Conservation (phyloP, 2,888 invertebrate genomes). For the Coelinius sp. region DNA sequence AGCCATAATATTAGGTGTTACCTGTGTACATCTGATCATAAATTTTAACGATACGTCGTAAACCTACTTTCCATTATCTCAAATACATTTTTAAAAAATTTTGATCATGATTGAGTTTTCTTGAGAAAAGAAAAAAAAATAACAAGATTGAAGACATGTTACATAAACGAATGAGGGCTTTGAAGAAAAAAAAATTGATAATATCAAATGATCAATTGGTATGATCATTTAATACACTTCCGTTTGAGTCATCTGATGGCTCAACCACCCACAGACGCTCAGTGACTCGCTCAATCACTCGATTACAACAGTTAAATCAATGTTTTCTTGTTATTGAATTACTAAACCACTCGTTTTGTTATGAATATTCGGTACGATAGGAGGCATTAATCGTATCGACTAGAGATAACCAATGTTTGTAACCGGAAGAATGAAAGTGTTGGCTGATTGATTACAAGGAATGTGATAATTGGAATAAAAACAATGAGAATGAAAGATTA, state of each 20-base stretch:
- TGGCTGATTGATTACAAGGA: slow-evolving; percentile 42
- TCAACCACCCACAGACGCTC: not conserved
- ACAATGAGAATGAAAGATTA: slow-evolving; percentile 14
- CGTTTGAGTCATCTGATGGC: not conserved
- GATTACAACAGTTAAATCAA: slow-evolving; percentile 20
- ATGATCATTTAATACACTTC: not conserved
- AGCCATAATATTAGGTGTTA: slow-evolving; percentile 5
- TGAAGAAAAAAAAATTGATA: slow-evolving; percentile 1
- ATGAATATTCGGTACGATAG: not conserved
- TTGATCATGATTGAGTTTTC: slow-evolving; percentile 13
- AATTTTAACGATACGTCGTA: slow-evolving; percentile 37
- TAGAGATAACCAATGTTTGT: slow-evolving; percentile 1
- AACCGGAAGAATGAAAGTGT: slow-evolving; percentile 42
- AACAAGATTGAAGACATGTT: slow-evolving; percentile 5
- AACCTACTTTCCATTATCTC: slow-evolving; percentile 39
- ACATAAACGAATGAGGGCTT: not conserved
- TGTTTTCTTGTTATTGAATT: slow-evolving; percentile 22
- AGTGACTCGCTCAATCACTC: not conserved
- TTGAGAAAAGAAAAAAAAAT: not conserved
- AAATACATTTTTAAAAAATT: slow-evolving; percentile 25
- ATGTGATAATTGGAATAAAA: slow-evolving; percentile 18
- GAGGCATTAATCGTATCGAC: slow-evolving; percentile 19
- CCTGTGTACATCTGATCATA: slow-evolving; percentile 18
- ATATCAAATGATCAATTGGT: not conserved
- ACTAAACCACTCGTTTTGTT: slow-evolving; percentile 8